Percentiles rank a stretch among this genome's conserved stretches.
phyloP scores from a whole-genome alignment of 2,797 vertebrate genomes.

The Scolopax bukidnonensis region DNA sequence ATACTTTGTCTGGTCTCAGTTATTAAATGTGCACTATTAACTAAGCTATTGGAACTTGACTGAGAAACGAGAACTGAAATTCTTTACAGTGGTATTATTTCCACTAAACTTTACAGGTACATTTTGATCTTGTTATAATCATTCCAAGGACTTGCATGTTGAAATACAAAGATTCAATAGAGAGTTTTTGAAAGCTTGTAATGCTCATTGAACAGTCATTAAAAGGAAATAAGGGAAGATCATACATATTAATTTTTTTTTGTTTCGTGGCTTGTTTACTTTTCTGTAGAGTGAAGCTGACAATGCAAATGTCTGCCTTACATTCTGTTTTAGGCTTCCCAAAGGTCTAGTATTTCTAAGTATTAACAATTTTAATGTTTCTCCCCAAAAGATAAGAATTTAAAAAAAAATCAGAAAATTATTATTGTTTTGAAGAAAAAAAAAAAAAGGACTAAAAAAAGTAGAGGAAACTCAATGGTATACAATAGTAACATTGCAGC shows the following conservation, averaged over 20 bases:
- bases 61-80: neutral
- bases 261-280: neutral
- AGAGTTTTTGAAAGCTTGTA: neutral
- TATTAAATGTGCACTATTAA: neutral
- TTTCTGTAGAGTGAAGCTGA: neutral
- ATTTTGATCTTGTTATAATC: neutral
- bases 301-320: neutral
- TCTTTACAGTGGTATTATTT: neutral
- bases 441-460: neutral
- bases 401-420: neutral
- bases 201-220: neutral
- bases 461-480: neutral
- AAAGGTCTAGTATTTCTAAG: neutral
- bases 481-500: neutral
- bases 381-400: neutral
- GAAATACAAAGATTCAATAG: neutral
- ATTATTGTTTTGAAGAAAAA: neutral
- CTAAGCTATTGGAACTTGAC: neutral
- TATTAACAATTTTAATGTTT: neutral
- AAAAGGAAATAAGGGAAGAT: neutral
- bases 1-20: neutral
- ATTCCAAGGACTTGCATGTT: neutral
- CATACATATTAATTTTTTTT: neutral
- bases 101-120: neutral
- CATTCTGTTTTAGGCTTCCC: neutral